phyloP scores from a whole-genome alignment of 2,797 vertebrate genomes.

The Gobionotothen gibberifrons region DNA sequence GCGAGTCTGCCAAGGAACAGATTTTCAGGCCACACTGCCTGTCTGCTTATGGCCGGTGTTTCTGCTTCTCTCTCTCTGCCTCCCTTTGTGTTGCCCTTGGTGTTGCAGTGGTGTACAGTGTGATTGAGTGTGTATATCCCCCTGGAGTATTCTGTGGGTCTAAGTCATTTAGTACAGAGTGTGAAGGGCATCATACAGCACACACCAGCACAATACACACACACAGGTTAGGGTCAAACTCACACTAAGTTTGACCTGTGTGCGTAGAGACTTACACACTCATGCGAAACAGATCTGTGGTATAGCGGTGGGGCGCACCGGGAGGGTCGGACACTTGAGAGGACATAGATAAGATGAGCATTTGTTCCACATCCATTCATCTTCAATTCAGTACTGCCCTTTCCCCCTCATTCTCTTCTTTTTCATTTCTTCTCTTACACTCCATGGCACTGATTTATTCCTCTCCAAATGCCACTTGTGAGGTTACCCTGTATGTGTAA shows the following conservation, averaged over 20 bases:
- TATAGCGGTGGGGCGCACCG: constrained; percentile 4
- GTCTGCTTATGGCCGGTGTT: constrained; percentile 44
- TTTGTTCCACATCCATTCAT: constrained; percentile 59
- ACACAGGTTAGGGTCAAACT: constrained; percentile 41
- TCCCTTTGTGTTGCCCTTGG: constrained; percentile 52
- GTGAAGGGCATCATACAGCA: constrained; percentile 42
- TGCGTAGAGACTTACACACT: neutral
- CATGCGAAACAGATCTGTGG: constrained; percentile 1
- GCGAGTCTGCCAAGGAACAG: constrained; percentile 35
- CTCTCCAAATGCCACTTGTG: constrained; percentile 50
- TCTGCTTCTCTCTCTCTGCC: constrained; percentile 25
- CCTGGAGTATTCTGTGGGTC: constrained; percentile 45
- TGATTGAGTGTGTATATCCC: constrained; percentile 42
- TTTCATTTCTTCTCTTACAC: constrained; percentile 36
- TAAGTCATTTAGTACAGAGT: constrained; percentile 48
- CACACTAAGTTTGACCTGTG: constrained; percentile 39
- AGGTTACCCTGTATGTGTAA: constrained; percentile 24
- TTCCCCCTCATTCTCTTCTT: constrained; percentile 29
- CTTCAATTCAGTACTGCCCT: constrained; percentile 52
- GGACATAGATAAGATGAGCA: constrained; percentile 41
- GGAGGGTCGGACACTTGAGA: constrained; percentile 20
- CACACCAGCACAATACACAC: constrained; percentile 10
- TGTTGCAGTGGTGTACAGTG: constrained; percentile 29
- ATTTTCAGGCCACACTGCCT: constrained; percentile 40
- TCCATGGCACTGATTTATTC: constrained; percentile 62